phyloP scores from a whole-genome alignment of 2,113 vertebrate species.

The Varanus komodoensis region DNA sequence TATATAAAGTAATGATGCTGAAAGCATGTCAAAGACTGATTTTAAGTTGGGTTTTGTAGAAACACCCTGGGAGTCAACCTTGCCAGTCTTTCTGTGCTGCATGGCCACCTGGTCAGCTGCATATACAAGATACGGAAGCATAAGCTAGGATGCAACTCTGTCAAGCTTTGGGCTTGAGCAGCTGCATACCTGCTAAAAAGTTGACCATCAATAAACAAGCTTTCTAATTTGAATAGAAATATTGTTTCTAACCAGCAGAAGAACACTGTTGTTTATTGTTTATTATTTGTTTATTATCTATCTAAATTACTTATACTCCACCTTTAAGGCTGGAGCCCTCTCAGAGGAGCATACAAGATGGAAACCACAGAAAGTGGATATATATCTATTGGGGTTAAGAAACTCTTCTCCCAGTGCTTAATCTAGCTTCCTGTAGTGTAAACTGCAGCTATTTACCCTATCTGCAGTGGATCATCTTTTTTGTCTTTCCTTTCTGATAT shows the following conservation, averaged over 20 bases:
- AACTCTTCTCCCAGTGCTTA: not conserved
- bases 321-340: too few species aligned
- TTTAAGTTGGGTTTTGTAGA: not conserved
- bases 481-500: not conserved
- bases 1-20: not conserved
- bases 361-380: too few species aligned
- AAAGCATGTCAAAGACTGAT: not conserved
- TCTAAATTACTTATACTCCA: too few species aligned
- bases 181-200: not conserved
- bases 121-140: not conserved
- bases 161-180: not conserved
- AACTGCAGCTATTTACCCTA: not conserved
- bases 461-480: not conserved
- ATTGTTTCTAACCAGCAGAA: not conserved
- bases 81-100: not conserved
- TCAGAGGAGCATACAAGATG: too few species aligned
- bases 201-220: not conserved
- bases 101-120: not conserved
- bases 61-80: not conserved
- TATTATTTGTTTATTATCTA: too few species aligned
- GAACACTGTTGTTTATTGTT: too few species aligned
- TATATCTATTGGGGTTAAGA: not conserved
- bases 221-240: not conserved
- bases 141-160: not conserved
- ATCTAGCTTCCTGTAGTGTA: not conserved